Conservation (phyloP, 2,888 invertebrate genomes). For the Idaea straminata region DNA sequence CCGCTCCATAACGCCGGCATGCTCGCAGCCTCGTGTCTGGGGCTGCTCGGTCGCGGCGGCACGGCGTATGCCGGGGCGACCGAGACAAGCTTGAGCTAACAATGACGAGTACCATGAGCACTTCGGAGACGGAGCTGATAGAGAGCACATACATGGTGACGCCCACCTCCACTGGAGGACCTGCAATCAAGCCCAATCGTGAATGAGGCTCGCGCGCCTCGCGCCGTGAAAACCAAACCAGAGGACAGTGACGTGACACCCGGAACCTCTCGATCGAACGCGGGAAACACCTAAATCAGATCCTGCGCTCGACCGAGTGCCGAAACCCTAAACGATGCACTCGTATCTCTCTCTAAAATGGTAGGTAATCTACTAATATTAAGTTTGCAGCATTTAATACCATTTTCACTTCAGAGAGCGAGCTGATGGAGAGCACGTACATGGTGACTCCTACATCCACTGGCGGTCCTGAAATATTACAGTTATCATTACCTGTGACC, state of each 20-base stretch:
- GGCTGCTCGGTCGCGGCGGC: constrained; percentile 77
- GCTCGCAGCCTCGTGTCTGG: constrained; percentile 80
- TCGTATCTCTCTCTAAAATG: constrained; percentile 40
- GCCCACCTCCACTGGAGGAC: constrained; percentile 98
- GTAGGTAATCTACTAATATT: constrained; percentile 55
- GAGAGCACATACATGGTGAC: constrained; percentile 99
- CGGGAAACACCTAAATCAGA: constrained; percentile 13
- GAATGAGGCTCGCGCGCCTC: constrained; percentile 60
- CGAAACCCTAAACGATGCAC: constrained; percentile 37
- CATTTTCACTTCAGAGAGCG: constrained; percentile 91
- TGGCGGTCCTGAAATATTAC: constrained; percentile 84
- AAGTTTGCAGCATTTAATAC: constrained; percentile 73
- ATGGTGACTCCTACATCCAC: constrained; percentile 90
- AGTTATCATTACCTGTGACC: constrained; percentile 42
- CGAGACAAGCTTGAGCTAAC: constrained; percentile 76
- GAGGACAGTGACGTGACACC: constrained; percentile 49
- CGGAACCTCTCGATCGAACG: constrained; percentile 48
- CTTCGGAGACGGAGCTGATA: constrained; percentile 99
- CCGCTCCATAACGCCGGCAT: constrained; percentile 76
- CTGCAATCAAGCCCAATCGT: constrained; percentile 85
- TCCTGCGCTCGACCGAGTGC: constrained; percentile 49
- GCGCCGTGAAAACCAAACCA: constrained; percentile 73
- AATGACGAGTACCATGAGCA: constrained; percentile 92
- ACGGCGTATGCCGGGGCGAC: constrained; percentile 56
- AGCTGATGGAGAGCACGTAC: constrained; percentile 90